Conservation (phyloP, 2,888 invertebrate genomes). For the Trissolcus japonicus region DNA sequence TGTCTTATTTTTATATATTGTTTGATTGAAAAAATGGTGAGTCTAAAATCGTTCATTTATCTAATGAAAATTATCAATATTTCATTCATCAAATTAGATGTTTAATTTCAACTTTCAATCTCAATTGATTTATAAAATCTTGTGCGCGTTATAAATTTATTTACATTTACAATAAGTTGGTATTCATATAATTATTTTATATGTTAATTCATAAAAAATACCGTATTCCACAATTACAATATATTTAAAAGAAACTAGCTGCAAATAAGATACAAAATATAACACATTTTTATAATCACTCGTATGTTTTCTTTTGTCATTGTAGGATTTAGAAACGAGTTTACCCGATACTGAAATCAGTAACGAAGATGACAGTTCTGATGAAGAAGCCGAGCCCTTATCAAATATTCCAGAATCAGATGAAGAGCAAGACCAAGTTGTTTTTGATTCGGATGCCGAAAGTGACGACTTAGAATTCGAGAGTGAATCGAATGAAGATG, state of each 20-base stretch:
- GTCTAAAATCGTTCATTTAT: too few species aligned
- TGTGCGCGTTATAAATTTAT: background rate
- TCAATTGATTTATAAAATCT: too few species aligned
- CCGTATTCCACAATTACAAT: background rate
- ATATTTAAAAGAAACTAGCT: background rate
- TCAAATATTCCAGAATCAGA: conserved; percentile 77
- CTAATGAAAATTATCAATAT: too few species aligned
- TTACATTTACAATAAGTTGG: background rate
- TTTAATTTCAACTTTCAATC: too few species aligned
- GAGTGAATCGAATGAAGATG: conserved; percentile 48
- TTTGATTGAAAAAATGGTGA: too few species aligned
- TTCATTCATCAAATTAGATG: too few species aligned
- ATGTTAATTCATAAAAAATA: background rate
- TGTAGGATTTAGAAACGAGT: conserved; percentile 69
- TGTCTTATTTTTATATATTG: too few species aligned
- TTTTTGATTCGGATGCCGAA: conserved; percentile 77
- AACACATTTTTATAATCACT: background rate
- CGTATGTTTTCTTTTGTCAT: conserved; percentile 1
- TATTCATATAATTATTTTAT: background rate
- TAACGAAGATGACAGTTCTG: conserved; percentile 76
- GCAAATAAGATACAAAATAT: background rate
- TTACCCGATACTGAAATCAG: conserved; percentile 67
- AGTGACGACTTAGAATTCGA: conserved; percentile 58
- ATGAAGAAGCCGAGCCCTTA: conserved; percentile 76
- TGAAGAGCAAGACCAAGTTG: conserved; percentile 67